phyloP scores from a whole-genome alignment of 2,113 vertebrate species.

The Otocyon megalotis region DNA sequence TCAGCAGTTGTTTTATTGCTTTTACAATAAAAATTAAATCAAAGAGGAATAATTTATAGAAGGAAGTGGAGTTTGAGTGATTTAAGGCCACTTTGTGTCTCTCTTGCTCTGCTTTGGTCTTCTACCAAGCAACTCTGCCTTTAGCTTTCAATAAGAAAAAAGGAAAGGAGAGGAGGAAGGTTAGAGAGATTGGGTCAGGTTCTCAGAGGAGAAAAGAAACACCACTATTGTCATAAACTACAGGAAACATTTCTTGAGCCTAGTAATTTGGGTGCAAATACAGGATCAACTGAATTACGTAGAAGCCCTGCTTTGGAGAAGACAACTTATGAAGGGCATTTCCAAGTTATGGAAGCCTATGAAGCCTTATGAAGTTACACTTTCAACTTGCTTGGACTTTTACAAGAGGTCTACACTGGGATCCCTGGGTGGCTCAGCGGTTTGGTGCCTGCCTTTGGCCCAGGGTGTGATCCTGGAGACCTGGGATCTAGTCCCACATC shows the following conservation, averaged over 20 bases:
- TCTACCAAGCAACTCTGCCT: not conserved
- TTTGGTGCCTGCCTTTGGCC: too few species aligned
- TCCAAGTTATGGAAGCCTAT: too few species aligned
- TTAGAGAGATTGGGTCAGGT: not conserved
- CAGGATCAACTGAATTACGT: not conserved
- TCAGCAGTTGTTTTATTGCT: conserved; percentile 38
- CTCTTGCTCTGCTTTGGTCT: not conserved
- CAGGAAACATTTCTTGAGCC: conserved; percentile 11
- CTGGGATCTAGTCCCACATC: too few species aligned
- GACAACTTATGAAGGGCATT: not conserved
- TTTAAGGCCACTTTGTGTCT: not conserved
- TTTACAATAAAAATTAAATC: conserved; percentile 13
- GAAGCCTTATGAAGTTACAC: too few species aligned
- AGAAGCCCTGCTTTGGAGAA: not conserved
- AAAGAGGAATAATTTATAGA: not conserved
- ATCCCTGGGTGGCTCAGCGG: too few species aligned
- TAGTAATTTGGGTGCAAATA: not conserved
- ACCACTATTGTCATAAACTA: not conserved
- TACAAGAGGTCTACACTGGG: not conserved
- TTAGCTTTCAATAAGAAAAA: conserved; percentile 38
- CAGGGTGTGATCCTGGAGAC: too few species aligned
- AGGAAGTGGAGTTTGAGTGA: not conserved
- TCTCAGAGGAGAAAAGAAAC: conserved; percentile 16
- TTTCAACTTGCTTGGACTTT: not conserved
- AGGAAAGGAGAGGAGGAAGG: not conserved